phyloP scores from a whole-genome alignment of 2,113 vertebrate species.

The Zeus faber region DNA sequence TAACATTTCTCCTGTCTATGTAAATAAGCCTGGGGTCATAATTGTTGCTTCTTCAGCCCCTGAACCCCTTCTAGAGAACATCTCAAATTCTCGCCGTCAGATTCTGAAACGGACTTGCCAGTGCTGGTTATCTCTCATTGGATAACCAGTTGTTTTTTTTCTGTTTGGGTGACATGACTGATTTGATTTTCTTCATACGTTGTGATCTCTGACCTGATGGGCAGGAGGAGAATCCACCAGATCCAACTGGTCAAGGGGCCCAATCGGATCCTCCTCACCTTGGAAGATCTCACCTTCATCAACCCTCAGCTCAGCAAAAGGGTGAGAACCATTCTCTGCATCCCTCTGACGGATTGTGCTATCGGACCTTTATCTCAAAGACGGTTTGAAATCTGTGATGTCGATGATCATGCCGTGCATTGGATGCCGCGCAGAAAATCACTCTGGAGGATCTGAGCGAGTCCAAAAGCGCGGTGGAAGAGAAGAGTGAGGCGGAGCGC shows the following conservation, averaged over 20 bases:
- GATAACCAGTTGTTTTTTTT: neutral
- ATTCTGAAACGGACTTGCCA: too few species aligned
- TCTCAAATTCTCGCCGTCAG: too few species aligned
- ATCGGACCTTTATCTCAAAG: too few species aligned
- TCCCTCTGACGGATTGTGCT: neutral
- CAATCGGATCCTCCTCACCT: slow-evolving; percentile 82
- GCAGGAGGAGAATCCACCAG: slow-evolving; percentile 80
- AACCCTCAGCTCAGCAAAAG: slow-evolving; percentile 84
- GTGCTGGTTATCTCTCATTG: too few species aligned
- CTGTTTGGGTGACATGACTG: neutral
- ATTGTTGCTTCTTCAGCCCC: neutral
- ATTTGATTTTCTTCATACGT: slow-evolving; percentile 3
- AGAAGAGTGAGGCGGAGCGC: slow-evolving; percentile 59
- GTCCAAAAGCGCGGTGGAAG: slow-evolving; percentile 71
- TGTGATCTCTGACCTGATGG: slow-evolving; percentile 29
- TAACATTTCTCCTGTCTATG: too few species aligned
- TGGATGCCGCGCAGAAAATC: slow-evolving; percentile 78
- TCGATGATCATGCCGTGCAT: too few species aligned
- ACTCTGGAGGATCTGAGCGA: slow-evolving; percentile 79
- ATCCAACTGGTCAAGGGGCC: slow-evolving; percentile 86
- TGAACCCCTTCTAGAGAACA: neutral
- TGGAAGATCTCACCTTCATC: slow-evolving; percentile 87
- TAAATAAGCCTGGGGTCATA: slow-evolving; percentile 2
- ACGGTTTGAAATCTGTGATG: too few species aligned
- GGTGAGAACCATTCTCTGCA: slow-evolving; percentile 51